phyloP scores from a whole-genome alignment of 2,113 vertebrate genomes.

The Maccullochella peelii region DNA sequence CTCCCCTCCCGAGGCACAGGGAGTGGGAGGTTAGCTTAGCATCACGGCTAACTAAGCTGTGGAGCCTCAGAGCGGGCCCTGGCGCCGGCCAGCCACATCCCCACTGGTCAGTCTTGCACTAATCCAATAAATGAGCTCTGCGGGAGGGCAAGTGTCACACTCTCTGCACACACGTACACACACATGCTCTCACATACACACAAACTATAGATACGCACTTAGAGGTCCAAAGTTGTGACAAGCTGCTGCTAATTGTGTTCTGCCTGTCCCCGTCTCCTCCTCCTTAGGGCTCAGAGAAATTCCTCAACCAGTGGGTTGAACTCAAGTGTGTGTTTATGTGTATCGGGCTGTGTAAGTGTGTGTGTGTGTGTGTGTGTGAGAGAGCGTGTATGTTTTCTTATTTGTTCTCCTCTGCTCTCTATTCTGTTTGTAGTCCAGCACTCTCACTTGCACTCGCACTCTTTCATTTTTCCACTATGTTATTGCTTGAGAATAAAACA shows the following conservation, averaged over 20 bases:
- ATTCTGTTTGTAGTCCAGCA: background rate
- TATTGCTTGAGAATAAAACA: background rate
- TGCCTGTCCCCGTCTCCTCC: slow-evolving; percentile 63
- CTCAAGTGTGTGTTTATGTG: slow-evolving; percentile 17
- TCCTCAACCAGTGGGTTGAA: slow-evolving; percentile 65
- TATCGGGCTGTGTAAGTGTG: too few relatives aligned
- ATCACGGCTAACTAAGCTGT: slow-evolving; percentile 70
- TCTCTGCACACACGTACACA: slow-evolving; percentile 25
- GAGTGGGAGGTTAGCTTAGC: slow-evolving; percentile 74
- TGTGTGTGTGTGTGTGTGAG: background rate
- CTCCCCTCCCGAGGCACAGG: slow-evolving; percentile 45
- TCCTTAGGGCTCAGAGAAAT: slow-evolving; percentile 60
- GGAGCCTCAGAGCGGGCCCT: slow-evolving; percentile 69
- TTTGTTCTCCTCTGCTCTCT: background rate
- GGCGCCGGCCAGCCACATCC: slow-evolving; percentile 74
- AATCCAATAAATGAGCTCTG: slow-evolving; percentile 82
- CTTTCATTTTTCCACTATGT: background rate
- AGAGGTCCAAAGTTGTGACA: slow-evolving; percentile 71
- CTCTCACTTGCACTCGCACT: background rate
- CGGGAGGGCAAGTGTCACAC: slow-evolving; percentile 76
- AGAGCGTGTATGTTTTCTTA: slow-evolving; percentile 13
- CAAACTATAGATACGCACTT: slow-evolving; percentile 49
- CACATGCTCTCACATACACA: slow-evolving; percentile 43
- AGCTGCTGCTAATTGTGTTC: slow-evolving; percentile 75
- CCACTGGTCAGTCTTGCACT: slow-evolving; percentile 78